Percentiles rank a stretch among this genome's conserved stretches.
phyloP scores from a whole-genome alignment of 2,888 invertebrate species.

The Drosophila paranaensis region DNA sequence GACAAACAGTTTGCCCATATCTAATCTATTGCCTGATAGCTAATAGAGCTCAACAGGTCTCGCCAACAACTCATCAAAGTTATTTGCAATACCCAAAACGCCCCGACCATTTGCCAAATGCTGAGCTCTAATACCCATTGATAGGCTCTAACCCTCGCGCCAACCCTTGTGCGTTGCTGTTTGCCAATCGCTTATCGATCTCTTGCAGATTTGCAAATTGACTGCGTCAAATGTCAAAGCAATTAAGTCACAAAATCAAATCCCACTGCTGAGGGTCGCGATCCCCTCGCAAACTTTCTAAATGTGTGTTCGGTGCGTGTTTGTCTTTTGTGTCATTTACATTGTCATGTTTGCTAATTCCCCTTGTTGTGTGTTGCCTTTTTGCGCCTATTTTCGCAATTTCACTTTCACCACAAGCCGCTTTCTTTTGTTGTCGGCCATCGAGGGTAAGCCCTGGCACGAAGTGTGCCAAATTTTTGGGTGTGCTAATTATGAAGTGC shows the following conservation, averaged over 20 bases:
- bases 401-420: slow-evolving; percentile 69
- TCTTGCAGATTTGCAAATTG: slow-evolving; percentile 63
- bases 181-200: slow-evolving; percentile 70
- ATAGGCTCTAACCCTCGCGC: slow-evolving; percentile 25
- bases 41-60: slow-evolving; percentile 61
- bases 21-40: slow-evolving; percentile 23
- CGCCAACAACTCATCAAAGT: not conserved
- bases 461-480: slow-evolving; percentile 68
- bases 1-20: not conserved
- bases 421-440: slow-evolving; percentile 52
- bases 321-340: slow-evolving; percentile 63
- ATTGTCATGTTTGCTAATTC: slow-evolving; percentile 80
- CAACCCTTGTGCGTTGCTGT: slow-evolving; percentile 31
- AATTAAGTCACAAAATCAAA: slow-evolving; percentile 74
- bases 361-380: slow-evolving; percentile 60
- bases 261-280: slow-evolving; percentile 50
- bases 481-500: slow-evolving; percentile 70
- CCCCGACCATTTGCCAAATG: slow-evolving; percentile 61
- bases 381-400: slow-evolving; percentile 64
- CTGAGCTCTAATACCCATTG: slow-evolving; percentile 16
- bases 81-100: slow-evolving; percentile 38
- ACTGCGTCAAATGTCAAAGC: slow-evolving; percentile 77
- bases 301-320: slow-evolving; percentile 18
- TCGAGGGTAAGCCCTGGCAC: slow-evolving; percentile 28
- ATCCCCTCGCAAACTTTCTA: slow-evolving; percentile 18